Conservation (phyloP, 2,113 vertebrate species). For the Gracilinanus agilis region DNA sequence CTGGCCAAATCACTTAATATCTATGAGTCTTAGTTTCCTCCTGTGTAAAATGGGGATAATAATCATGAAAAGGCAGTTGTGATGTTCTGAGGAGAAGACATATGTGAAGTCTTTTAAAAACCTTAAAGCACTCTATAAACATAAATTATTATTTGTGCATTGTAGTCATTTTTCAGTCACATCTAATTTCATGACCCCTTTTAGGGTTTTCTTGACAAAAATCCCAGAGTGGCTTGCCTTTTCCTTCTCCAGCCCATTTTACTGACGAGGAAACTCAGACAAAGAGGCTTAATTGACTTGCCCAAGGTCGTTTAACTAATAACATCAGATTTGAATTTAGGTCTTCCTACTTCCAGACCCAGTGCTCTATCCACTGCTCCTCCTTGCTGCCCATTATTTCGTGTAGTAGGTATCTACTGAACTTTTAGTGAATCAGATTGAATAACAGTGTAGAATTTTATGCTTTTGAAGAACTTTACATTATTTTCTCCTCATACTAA, state of each 20-base stretch:
- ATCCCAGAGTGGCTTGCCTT: not conserved
- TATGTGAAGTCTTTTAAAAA: not conserved
- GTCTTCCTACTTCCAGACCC: not conserved
- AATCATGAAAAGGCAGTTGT: not conserved
- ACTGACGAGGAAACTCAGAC: not conserved
- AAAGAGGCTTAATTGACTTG: not conserved
- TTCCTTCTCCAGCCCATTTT: not conserved
- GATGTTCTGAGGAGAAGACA: not conserved
- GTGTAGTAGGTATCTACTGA: not conserved
- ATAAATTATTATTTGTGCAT: no score
- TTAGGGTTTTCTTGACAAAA: not conserved
- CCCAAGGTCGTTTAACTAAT: not conserved
- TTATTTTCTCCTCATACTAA: not conserved
- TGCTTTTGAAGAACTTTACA: not conserved
- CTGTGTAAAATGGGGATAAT: not conserved
- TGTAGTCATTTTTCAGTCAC: not conserved
- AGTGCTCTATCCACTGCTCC: not conserved
- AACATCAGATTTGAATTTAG: not conserved
- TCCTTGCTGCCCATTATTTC: not conserved
- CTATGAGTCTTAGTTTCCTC: not conserved
- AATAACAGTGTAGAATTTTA: not conserved
- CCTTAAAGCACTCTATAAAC: not conserved
- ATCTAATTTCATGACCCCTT: not conserved
- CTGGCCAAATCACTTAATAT: not conserved
- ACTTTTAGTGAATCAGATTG: not conserved